Base-by-base conservation (phyloP, 2,888 invertebrate species). In the Thyatira batis region DNA sequence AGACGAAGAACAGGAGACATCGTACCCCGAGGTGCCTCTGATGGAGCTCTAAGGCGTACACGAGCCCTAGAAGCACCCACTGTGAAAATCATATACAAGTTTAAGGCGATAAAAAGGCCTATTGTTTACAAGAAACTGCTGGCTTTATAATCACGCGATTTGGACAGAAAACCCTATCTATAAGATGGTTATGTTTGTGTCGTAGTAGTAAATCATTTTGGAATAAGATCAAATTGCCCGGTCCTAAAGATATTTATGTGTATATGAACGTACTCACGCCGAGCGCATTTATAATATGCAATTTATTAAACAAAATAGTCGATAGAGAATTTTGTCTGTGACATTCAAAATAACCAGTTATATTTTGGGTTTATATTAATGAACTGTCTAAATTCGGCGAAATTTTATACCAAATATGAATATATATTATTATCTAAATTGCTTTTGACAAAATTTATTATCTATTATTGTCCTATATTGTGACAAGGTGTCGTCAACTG, bases 1-100 rank as follows among this genome's bases (percentile, higher is more conserved):
- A 49, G 89, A 87, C 30, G 89, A 87, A 11, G 89, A 89, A 21
- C 77, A 78, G 53, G 82, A 84, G 57, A 69, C 77, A 45, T 65
- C 75, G 23, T 86, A 83, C 69, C 82, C 85, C 0, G 88, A 87
- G 73, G 84, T 87, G 59, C 87, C 87, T 3, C 65, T 85, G 51
- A 63, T 84, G 67, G 79, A 76, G 63, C 75, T 76, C 25, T 84
- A 73, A 69, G 55, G 39, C 39, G 33, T 33, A 33, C 33, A 10
- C 9, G 33, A 13, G 33, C 13, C 33, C n/a, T 11, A 8, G 8
- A 39, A 17, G 8, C 8, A 39, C 39, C 39, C 39, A 39, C 17
- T 39, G 39, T 39, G 39, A 17, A 33, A 39, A 39, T 39, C n/a
- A 17, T 8, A 39, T 17, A 39, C 39, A 39, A 17, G 39, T 33